Base-by-base conservation (phyloP, 2,888 invertebrate species). In the Coecobrya sp. region DNA sequence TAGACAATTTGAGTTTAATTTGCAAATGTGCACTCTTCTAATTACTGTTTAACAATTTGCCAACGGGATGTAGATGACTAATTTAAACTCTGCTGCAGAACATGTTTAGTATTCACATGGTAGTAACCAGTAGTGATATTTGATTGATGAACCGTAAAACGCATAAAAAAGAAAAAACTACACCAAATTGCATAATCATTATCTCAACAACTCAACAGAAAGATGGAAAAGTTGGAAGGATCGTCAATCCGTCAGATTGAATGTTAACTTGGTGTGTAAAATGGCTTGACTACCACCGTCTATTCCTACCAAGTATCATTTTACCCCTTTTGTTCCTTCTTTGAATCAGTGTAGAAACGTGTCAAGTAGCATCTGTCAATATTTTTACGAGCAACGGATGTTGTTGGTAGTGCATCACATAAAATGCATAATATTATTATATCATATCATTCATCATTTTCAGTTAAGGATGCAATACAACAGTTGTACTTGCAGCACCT, bases 341-440 rank as follows among this genome's bases (percentile, higher is more conserved):
- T 27, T 65, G 65, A 65, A 65, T 65, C 65, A 27, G 27, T 42
- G 45, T 7, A 73, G 27, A 36, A 68, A 16, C 16, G 19, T 22
- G 86, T 52, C 70, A 68, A 55, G 27, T 19, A 86, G 86, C 86
- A 86, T 86, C 86, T 86, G 86, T 86, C 86, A 86, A 86, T 73
- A 19, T 59, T 86, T 86, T 86, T 76, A 86, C 86, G 86, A 86
- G 86, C 25, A 76, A 76, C 86, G 86, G 86, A 86, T 76, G 86
- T 86, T 86, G 73, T 25, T 70, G 73, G 42, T 73, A 19, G n/a
- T 59, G 76, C 62, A 76, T 86, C 55, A 76, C 62, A 62, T 59
- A 30, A 52, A 45, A 22, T 30, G 16, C 42, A 62, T 62, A 62
- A 79, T 27, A 36, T 19, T 25, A 84, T 42, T 42, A 22, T 27